phyloP scores from a whole-genome alignment of 2,113 vertebrate genomes.

The Sterrhoptilus dennistouni region DNA sequence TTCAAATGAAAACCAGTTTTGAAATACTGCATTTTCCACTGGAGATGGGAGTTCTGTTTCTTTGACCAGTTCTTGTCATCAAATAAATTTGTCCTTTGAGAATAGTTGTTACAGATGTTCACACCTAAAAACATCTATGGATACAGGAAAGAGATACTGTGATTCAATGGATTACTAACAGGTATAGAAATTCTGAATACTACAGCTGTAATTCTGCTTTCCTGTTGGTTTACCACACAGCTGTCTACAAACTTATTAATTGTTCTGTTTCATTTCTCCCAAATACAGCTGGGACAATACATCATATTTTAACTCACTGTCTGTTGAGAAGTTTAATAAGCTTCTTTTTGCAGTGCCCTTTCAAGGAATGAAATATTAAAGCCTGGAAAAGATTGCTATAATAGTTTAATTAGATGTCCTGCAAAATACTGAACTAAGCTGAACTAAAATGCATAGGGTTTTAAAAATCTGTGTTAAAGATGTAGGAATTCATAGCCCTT shows the following conservation, averaged over 20 bases:
- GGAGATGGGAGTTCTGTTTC: neutral
- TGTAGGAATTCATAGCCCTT: neutral
- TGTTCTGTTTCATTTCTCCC: neutral
- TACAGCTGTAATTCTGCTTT: neutral
- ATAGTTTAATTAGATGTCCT: neutral
- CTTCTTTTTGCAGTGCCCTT: neutral
- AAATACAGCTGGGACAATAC: neutral
- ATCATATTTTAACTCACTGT: neutral
- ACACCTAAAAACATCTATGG: neutral
- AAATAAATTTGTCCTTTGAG: neutral
- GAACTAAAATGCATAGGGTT: neutral
- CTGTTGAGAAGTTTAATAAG: neutral
- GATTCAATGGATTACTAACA: neutral
- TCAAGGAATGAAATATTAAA: neutral
- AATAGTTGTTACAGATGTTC: neutral
- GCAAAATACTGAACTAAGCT: neutral
- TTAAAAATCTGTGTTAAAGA: neutral
- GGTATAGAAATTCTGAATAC: neutral
- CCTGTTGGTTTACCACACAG: neutral
- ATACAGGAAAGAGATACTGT: neutral
- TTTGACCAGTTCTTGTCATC: neutral
- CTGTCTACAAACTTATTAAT: neutral
- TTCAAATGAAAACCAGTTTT: constrained; percentile 25
- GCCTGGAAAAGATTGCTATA: neutral
- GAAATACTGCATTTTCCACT: constrained; percentile 8